These are phyloP conservation scores for Zosterops lateralis DNA, from an alignment of 2,113 vertebrate genomes.

Conservation along the genomic window DNA sequence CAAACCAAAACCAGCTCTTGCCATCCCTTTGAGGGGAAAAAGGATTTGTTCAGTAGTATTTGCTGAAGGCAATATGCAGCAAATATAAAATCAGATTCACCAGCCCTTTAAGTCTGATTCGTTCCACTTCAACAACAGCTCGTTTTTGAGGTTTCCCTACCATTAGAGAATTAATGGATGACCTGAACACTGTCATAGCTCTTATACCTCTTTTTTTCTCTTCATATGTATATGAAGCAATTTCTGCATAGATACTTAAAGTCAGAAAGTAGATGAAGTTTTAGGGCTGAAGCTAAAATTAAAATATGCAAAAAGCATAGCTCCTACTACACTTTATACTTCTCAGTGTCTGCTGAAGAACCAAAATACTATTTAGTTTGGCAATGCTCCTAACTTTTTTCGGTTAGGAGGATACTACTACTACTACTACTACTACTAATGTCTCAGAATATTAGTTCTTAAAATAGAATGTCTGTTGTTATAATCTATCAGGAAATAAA, in stretches of 20 bases:
- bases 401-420: neutral
- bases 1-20: conserved; percentile 11
- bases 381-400: neutral
- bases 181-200: neutral
- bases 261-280: neutral
- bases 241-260: neutral
- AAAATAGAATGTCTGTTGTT: neutral
- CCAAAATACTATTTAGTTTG: neutral
- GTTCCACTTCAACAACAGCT: neutral
- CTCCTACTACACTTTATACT: neutral
- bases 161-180: neutral
- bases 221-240: neutral
- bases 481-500: neutral
- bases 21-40: neutral
- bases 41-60: conserved; percentile 16
- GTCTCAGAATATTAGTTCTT: neutral
- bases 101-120: conserved; percentile 1
- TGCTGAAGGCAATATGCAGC: conserved; percentile 7
- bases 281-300: neutral
- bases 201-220: neutral
- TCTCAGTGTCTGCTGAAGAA: neutral
- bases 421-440: no score
- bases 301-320: neutral
- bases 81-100: conserved; percentile 16
- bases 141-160: conserved; percentile 1